phyloP scores from a whole-genome alignment of 2,113 vertebrate genomes.

The Pelodiscus sinensis region DNA sequence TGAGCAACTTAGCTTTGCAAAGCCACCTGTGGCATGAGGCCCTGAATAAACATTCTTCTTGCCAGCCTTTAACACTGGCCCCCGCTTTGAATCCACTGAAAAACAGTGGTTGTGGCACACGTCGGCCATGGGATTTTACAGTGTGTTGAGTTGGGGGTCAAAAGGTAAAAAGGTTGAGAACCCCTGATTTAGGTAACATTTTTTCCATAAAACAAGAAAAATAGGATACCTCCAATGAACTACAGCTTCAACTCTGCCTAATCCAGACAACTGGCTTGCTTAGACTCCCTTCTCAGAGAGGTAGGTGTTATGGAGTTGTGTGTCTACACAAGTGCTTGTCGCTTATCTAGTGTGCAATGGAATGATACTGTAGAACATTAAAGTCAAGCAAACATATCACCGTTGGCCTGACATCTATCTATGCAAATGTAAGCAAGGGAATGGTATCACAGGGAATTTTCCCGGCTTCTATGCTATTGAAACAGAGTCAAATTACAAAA shows the following conservation, averaged over 20 bases:
- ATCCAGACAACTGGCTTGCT: background rate
- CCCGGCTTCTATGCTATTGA: background rate
- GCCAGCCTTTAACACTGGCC: no score
- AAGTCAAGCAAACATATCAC: background rate
- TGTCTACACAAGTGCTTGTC: background rate
- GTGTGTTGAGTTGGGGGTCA: no score
- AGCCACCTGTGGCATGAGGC: no score
- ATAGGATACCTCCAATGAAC: background rate
- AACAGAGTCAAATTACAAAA: no score
- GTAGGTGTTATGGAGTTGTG: background rate
- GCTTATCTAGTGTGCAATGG: background rate
- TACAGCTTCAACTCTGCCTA: background rate
- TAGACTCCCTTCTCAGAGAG: background rate
- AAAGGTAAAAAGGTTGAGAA: no score
- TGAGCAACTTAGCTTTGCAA: no score
- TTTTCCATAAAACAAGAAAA: background rate
- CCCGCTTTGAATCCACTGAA: no score
- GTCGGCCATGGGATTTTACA: no score
- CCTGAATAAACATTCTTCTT: no score
- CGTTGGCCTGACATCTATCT: background rate
- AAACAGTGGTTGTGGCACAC: no score
- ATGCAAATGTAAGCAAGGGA: background rate
- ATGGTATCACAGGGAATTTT: background rate
- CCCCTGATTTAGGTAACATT: background rate
- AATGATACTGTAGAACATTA: background rate